phyloP scores from a whole-genome alignment of 2,888 invertebrate genomes.

The Chloroclysta siterata region DNA sequence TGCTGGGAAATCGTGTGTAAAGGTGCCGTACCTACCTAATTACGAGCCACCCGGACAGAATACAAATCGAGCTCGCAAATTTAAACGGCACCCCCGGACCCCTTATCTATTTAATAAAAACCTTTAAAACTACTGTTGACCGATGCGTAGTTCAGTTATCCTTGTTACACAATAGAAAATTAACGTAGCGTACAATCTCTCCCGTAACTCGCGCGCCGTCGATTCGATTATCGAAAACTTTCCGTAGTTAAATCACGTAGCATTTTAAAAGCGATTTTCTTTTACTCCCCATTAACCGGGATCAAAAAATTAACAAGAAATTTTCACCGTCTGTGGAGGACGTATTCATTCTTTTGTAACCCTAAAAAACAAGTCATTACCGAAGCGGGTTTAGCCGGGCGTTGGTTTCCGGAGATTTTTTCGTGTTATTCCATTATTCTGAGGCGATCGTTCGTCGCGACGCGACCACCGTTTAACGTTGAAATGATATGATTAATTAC shows the following conservation, averaged over 20 bases:
- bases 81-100: conserved; percentile 60
- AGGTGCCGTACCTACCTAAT: conserved; percentile 78
- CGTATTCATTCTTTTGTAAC: conserved; percentile 82
- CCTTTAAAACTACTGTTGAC: conserved; percentile 54
- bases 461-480: conserved; percentile 74
- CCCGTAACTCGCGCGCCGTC: conserved; percentile 26
- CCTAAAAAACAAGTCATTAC: conserved; percentile 85
- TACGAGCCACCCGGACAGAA: conserved; percentile 72
- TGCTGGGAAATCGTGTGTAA: conserved; percentile 83
- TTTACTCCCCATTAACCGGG: conserved; percentile 74
- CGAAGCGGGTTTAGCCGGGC: conserved; percentile 79
- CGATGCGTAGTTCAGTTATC: conserved; percentile 53
- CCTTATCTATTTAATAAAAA: conserved; percentile 66
- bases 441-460: conserved; percentile 71
- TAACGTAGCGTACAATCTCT: conserved; percentile 46
- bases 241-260: conserved; percentile 53
- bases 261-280: conserved; percentile 54
- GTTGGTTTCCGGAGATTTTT: conserved; percentile 74
- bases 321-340: conserved; percentile 76
- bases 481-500: conserved; percentile 84
- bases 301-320: conserved; percentile 77
- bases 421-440: conserved; percentile 77
- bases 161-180: conserved; percentile 48
- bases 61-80: conserved; percentile 77
- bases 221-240: conserved; percentile 42